Evolutionary conservation across 2,113 vertebrate species (phyloP).

Genomic region (Antigone vipio): DNA sequence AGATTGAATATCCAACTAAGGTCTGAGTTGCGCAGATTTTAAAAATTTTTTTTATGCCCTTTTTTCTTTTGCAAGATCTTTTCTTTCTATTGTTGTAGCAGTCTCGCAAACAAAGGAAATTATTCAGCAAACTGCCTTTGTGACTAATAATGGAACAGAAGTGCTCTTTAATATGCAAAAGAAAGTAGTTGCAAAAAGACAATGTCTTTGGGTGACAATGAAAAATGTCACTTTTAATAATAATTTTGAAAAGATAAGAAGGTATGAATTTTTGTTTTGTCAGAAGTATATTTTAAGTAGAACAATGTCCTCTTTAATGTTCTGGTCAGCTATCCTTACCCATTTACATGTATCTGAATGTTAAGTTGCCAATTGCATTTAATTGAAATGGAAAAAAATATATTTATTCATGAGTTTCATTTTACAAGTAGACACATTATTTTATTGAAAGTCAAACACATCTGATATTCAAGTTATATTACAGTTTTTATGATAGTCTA

Average conservation of each 20-base stretch:
- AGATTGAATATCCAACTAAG: background rate
- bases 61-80: background rate
- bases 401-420: background rate
- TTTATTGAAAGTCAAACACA: background rate
- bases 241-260: conserved; percentile 25
- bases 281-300: background rate
- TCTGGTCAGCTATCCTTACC: background rate
- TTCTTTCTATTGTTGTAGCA: background rate
- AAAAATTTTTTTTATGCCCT: background rate
- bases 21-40: background rate
- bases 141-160: conserved; percentile 48
- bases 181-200: background rate
- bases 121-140: conserved; percentile 37
- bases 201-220: background rate
- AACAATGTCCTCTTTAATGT: background rate
- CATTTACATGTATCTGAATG: background rate
- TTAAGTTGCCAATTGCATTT: background rate
- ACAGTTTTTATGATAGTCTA: background rate
- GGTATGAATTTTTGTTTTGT: conserved; percentile 9
- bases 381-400: background rate
- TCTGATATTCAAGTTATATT: background rate
- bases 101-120: conserved; percentile 24
- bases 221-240: conserved; percentile 28
- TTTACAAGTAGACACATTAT: background rate
- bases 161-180: conserved; percentile 45